Evolutionary conservation across 2,113 vertebrate species (phyloP).

Genomic region (Prietella phreatophila): DNA sequence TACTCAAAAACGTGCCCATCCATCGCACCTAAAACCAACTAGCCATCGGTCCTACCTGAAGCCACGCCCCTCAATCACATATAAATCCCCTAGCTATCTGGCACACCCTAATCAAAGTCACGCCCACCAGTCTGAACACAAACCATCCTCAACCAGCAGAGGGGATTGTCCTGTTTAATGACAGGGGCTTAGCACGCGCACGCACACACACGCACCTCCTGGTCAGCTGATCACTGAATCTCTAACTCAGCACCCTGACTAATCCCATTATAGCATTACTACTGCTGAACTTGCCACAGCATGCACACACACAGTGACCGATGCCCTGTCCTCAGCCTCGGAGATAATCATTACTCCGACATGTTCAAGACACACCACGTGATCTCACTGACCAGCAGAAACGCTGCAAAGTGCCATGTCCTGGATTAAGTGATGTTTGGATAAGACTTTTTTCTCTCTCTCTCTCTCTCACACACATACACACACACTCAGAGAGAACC

Average conservation of each 20-base stretch:
- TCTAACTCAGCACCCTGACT: conserved; percentile 1
- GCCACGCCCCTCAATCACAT: neutral
- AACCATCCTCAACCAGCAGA: neutral
- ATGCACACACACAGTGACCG: neutral
- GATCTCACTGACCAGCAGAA: neutral
- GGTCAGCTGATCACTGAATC: neutral
- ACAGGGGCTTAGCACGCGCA: neutral
- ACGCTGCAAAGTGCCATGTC: neutral
- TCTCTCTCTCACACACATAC: neutral
- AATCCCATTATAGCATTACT: conserved; percentile 27
- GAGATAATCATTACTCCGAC: conserved; percentile 2
- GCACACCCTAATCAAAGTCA: neutral
- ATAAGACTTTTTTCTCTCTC: neutral
- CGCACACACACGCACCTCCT: neutral
- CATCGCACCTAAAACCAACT: too few species aligned
- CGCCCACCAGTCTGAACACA: neutral
- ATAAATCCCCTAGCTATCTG: neutral
- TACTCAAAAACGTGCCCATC: neutral
- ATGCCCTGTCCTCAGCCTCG: neutral
- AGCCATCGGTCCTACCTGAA: neutral
- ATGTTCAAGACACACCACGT: neutral
- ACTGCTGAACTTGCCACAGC: neutral
- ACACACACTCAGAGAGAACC: neutral
- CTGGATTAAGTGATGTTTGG: conserved; percentile 13
- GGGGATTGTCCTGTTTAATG: neutral